phyloP scores from a whole-genome alignment of 2,113 vertebrate genomes.

The Glaucomys volans region DNA sequence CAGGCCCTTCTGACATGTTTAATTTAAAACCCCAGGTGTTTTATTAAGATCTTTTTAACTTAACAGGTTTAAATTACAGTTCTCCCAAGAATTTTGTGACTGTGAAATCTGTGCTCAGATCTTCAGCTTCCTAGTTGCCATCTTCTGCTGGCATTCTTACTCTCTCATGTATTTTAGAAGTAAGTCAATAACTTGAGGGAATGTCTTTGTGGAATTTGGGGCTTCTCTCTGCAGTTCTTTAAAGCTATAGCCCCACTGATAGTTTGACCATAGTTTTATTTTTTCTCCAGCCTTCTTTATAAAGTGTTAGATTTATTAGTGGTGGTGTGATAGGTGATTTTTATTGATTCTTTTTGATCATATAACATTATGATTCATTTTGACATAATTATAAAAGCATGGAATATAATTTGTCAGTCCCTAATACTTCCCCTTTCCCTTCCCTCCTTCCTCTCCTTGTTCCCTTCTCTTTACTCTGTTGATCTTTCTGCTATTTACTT shows the following conservation, averaged over 20 bases:
- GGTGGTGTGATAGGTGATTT: not conserved
- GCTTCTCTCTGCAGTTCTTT: slow-evolving; percentile 35
- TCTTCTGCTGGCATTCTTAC: slow-evolving; percentile 54
- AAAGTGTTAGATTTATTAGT: not conserved
- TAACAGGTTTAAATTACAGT: not conserved
- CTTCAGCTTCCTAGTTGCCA: not conserved
- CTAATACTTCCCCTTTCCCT: too few species aligned
- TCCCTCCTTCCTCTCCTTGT: too few species aligned
- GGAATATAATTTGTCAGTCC: too few species aligned
- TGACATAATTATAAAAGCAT: too few species aligned
- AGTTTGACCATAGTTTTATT: slow-evolving; percentile 9
- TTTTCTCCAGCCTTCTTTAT: not conserved
- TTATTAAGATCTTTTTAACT: slow-evolving; percentile 14
- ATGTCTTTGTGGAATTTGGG: not conserved
- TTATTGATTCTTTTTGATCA: too few species aligned
- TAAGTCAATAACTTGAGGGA: not conserved
- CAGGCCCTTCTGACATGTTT: not conserved
- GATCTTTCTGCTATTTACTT: too few species aligned
- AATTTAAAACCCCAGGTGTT: not conserved
- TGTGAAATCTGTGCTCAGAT: slow-evolving; percentile 8
- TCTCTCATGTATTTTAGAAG: not conserved
- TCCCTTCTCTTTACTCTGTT: too few species aligned
- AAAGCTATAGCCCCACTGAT: not conserved
- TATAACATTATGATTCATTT: too few species aligned
- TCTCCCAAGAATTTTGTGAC: not conserved